Evolutionary conservation across 2,888 invertebrate species (phyloP).

Genomic region (Sarcophaga rosellei): DNA sequence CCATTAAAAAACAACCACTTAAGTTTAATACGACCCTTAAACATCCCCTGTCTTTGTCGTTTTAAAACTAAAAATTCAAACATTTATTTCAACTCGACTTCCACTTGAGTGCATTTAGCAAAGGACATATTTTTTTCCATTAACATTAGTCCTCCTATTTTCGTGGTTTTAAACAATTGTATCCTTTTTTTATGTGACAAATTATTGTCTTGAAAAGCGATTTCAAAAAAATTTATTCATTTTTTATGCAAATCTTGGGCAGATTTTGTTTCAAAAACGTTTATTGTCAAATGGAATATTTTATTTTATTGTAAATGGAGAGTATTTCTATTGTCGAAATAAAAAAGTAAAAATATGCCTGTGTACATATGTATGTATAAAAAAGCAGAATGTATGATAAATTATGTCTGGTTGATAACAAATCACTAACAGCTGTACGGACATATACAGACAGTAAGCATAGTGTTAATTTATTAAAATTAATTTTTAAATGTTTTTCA

Average conservation of each 20-base stretch:
- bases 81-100: constrained; percentile 5
- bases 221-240: constrained; percentile 52
- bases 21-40: neutral
- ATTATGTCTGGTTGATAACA: constrained; percentile 37
- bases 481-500: constrained; percentile 39
- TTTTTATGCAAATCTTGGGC: constrained; percentile 64
- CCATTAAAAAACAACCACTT: neutral
- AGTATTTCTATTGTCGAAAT: neutral
- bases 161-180: constrained; percentile 33
- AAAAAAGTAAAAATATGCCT: neutral
- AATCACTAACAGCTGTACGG: constrained; percentile 17
- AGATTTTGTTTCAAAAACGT: constrained; percentile 41
- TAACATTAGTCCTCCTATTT: constrained; percentile 12
- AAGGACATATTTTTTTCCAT: constrained; percentile 1
- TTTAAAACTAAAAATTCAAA: neutral
- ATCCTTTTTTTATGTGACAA: constrained; percentile 29
- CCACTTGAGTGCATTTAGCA: constrained; percentile 16
- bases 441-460: neutral
- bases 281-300: constrained; percentile 31
- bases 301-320: neutral
- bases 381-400: constrained; percentile 35
- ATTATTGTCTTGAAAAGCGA: constrained; percentile 8
- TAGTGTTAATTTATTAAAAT: constrained; percentile 51
- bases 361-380: neutral
- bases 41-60: constrained; percentile 28